Percentiles rank a stretch among this genome's conserved stretches.
Evolutionary conservation across 2,888 invertebrate genomes (phyloP).

Genomic region (Eumacrocentrus americanus): DNA sequence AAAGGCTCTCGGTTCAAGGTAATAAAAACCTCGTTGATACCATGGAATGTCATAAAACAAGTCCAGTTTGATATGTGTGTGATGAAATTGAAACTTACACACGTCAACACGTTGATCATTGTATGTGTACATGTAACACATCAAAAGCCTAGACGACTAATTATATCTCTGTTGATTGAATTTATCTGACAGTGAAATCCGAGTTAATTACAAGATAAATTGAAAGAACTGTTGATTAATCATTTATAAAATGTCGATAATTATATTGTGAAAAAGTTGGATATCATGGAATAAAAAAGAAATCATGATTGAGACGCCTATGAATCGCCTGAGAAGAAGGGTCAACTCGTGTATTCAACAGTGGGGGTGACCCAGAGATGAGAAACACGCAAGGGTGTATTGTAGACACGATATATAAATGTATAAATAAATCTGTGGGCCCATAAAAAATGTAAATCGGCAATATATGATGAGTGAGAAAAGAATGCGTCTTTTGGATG

Average conservation of each 20-base stretch:
- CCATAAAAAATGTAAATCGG: conserved; percentile 28
- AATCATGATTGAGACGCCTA: conserved; percentile 8
- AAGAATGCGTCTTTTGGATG: conserved; percentile 22
- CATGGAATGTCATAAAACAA: too few species aligned
- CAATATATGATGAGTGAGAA: conserved; percentile 15
- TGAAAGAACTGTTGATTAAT: neutral
- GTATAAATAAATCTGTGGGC: conserved; percentile 29
- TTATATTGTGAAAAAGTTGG: too few species aligned
- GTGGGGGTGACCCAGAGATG: conserved; percentile 22
- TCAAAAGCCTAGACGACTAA: too few species aligned
- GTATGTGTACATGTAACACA: neutral
- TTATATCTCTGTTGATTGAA: too few species aligned
- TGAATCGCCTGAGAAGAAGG: conserved; percentile 16
- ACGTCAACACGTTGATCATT: neutral
- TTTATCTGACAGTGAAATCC: neutral
- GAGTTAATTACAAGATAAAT: neutral
- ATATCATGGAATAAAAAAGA: neutral
- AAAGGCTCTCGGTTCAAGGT: too few species aligned
- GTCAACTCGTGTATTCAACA: conserved; percentile 22
- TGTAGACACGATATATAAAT: conserved; percentile 27
- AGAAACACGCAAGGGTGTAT: conserved; percentile 20
- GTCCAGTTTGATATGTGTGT: too few species aligned
- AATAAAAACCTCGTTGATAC: too few species aligned
- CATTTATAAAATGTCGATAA: neutral
- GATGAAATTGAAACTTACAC: too few species aligned